Percentiles rank a stretch among this genome's conserved stretches.
These are phyloP conservation scores for Psittacula echo DNA, from an alignment of 2,797 vertebrate species.

Conservation along the genomic window DNA sequence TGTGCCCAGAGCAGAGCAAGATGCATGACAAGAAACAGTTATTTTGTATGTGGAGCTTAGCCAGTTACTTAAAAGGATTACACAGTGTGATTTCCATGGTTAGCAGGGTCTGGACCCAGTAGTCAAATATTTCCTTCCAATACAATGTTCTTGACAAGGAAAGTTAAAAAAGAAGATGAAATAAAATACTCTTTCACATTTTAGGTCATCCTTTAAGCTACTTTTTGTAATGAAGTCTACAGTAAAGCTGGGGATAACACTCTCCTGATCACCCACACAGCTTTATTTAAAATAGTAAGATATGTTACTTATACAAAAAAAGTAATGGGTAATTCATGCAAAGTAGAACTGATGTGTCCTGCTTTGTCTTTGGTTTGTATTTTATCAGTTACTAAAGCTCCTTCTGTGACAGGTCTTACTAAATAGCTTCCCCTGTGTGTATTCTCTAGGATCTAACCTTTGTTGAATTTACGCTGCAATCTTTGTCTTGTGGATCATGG, in stretches of 20 bases:
- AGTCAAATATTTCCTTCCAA: neutral
- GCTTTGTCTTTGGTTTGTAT: neutral
- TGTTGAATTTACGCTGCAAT: neutral
- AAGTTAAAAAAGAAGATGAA: neutral
- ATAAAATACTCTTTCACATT: neutral
- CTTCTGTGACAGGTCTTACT: neutral
- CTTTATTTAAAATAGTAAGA: neutral
- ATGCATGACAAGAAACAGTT: neutral
- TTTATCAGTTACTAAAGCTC: neutral
- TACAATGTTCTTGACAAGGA: neutral
- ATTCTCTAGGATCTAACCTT: neutral
- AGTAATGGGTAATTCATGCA: neutral
- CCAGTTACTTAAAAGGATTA: slow-evolving; percentile 54
- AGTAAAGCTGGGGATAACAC: neutral
- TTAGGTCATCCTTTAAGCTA: neutral
- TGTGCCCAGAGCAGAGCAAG: neutral
- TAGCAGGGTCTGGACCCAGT: neutral
- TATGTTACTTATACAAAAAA: neutral
- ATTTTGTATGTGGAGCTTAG: neutral
- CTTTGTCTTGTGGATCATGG: neutral
- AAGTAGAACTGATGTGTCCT: neutral
- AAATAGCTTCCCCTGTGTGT: neutral
- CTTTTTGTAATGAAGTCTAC: neutral
- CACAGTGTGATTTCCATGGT: neutral
- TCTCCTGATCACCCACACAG: neutral